A percentile compares a stretch with the other conserved stretches of the same genome.
phyloP scores from a whole-genome alignment of 2,797 vertebrate genomes.

The Thamnophis elegans region DNA sequence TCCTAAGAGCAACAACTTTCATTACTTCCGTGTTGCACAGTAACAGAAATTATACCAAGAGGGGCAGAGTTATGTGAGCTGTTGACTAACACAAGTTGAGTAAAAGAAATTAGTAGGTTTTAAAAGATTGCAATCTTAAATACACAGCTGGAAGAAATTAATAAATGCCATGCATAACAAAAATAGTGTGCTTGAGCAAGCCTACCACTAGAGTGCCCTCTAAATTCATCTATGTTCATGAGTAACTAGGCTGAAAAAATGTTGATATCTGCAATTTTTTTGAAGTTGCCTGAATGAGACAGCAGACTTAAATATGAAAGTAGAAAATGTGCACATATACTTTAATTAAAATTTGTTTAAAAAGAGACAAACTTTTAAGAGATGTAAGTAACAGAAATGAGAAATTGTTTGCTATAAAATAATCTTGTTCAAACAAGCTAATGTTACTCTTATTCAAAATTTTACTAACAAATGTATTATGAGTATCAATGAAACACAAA shows the following conservation, averaged over 20 bases:
- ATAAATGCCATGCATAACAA: not conserved
- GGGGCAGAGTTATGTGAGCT: not conserved
- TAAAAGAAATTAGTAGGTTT: not conserved
- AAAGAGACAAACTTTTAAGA: not conserved
- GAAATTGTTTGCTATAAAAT: not conserved
- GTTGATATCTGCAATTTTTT: not conserved
- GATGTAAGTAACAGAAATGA: not conserved
- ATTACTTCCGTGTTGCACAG: not conserved
- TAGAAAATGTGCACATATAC: not conserved
- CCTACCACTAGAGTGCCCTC: constrained; percentile 55
- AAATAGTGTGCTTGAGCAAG: not conserved
- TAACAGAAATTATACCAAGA: not conserved
- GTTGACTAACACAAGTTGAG: not conserved
- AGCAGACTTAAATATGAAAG: not conserved
- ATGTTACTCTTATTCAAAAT: not conserved
- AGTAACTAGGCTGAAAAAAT: not conserved
- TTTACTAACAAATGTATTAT: not conserved
- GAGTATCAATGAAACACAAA: not conserved
- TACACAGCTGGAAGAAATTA: not conserved
- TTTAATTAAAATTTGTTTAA: not conserved
- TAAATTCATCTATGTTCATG: constrained; percentile 5
- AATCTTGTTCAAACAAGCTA: not conserved
- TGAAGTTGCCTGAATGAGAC: not conserved
- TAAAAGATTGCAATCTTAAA: not conserved
- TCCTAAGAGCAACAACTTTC: not conserved